Conservation (phyloP, 2,113 vertebrate genomes). For the Barbus barbus region DNA sequence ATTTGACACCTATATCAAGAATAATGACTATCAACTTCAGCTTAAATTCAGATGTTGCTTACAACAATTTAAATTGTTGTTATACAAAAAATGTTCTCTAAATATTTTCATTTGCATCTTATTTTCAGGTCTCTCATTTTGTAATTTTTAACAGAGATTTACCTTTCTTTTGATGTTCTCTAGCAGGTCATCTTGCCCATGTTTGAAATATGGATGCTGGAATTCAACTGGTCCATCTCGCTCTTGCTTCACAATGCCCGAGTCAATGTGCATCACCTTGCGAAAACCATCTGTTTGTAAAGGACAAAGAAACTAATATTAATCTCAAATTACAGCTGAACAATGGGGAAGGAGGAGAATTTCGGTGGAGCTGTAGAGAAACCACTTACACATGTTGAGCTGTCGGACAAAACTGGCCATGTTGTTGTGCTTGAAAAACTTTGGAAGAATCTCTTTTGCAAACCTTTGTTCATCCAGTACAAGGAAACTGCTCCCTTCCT, state of each 20-base stretch:
- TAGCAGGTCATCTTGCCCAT: constrained; percentile 90
- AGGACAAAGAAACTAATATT: not conserved
- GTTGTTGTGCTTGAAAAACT: constrained; percentile 99
- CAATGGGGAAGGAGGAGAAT: not conserved
- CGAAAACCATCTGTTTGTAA: constrained; percentile 88
- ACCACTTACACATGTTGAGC: constrained; percentile 94
- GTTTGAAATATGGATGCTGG: constrained; percentile 92
- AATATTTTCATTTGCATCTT: not conserved
- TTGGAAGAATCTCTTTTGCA: constrained; percentile 95
- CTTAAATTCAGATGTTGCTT: not conserved
- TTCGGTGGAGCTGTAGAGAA: not conserved
- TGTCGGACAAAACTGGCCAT: constrained; percentile 98
- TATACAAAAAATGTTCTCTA: too few relatives aligned
- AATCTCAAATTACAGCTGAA: not conserved
- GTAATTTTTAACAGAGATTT: too few relatives aligned
- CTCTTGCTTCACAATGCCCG: constrained; percentile 90
- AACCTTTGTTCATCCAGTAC: constrained; percentile 94
- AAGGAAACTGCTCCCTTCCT: constrained; percentile 96
- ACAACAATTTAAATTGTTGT: not conserved
- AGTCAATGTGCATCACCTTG: constrained; percentile 93
- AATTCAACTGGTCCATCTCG: constrained; percentile 92
- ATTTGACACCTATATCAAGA: constrained; percentile 82
- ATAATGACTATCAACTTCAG: not conserved
- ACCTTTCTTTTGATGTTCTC: constrained; percentile 97
- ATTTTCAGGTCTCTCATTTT: not conserved